A percentile compares a stretch with the other conserved stretches of the same genome.
phyloP scores from a whole-genome alignment of 1,140 invertebrate species.

The Drosophila cardini region DNA sequence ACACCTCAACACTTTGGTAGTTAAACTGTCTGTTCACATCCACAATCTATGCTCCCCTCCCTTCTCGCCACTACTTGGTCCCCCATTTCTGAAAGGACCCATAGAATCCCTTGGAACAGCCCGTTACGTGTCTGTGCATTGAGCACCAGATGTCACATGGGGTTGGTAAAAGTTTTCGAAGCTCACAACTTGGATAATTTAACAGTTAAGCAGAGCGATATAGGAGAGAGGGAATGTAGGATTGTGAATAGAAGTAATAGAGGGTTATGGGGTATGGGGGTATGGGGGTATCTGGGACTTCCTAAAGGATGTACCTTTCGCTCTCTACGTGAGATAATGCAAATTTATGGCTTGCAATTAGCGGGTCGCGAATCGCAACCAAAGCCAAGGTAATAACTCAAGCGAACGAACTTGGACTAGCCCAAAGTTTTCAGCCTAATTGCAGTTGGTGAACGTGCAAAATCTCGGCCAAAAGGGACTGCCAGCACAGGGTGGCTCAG shows the following conservation, averaged over 20 bases:
- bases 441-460: slow-evolving; percentile 67
- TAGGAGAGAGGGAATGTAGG: neutral
- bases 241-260: too few species aligned
- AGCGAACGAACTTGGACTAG: slow-evolving; percentile 60
- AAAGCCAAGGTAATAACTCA: slow-evolving; percentile 71
- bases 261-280: neutral
- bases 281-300: neutral
- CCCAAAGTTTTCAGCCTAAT: slow-evolving; percentile 59
- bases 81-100: neutral
- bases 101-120: slow-evolving; percentile 13
- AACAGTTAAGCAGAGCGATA: slow-evolving; percentile 45
- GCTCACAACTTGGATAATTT: slow-evolving; percentile 74
- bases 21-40: slow-evolving; percentile 62
- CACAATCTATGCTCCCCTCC: slow-evolving; percentile 3
- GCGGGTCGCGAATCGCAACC: slow-evolving; percentile 71
- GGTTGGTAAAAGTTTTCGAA: slow-evolving; percentile 61
- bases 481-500: neutral
- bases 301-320: slow-evolving; percentile 32
- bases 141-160: slow-evolving; percentile 72
- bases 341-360: slow-evolving; percentile 82
- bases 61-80: too few species aligned
- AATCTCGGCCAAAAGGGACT: slow-evolving; percentile 45
- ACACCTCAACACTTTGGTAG: slow-evolving; percentile 67
- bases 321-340: slow-evolving; percentile 76
- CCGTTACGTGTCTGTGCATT: slow-evolving; percentile 76